These are phyloP conservation scores for Salvelinus namaycush DNA, from an alignment of 2,113 vertebrate species.

Conservation along the genomic window DNA sequence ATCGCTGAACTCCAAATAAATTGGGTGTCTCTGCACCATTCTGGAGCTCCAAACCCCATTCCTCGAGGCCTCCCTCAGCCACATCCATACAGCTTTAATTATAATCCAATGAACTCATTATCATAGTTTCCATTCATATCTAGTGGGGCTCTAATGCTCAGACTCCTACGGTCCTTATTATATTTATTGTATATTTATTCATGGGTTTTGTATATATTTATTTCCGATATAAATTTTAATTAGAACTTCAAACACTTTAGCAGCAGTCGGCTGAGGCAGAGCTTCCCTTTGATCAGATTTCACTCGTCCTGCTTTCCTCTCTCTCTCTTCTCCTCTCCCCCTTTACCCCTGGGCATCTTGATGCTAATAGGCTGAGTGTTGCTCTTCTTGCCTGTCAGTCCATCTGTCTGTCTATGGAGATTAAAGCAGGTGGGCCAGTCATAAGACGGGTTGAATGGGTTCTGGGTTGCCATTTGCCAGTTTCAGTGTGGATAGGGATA, in stretches of 20 bases:
- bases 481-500: too few species aligned
- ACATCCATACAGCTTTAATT: conserved; percentile 13
- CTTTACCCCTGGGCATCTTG: too few species aligned
- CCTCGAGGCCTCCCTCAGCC: conserved; percentile 10
- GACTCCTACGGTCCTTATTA: conserved; percentile 44
- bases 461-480: too few species aligned
- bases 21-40: background rate
- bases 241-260: conserved; percentile 74
- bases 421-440: too few species aligned
- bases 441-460: too few species aligned
- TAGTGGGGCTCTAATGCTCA: conserved; percentile 19
- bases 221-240: conserved; percentile 76
- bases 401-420: too few species aligned
- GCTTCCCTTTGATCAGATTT: too few species aligned
- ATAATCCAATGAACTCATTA: conserved; percentile 35
- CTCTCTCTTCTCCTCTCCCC: conserved; percentile 16
- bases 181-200: conserved; percentile 67
- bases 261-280: conserved; percentile 45
- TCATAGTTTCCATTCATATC: conserved; percentile 16
- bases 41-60: background rate
- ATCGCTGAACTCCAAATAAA: background rate
- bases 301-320: too few species aligned
- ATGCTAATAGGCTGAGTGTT: too few species aligned
- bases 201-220: conserved; percentile 35
- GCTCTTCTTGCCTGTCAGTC: too few species aligned